Conservation (phyloP, 2,797 vertebrate species). For the Nyctibius grandis region DNA sequence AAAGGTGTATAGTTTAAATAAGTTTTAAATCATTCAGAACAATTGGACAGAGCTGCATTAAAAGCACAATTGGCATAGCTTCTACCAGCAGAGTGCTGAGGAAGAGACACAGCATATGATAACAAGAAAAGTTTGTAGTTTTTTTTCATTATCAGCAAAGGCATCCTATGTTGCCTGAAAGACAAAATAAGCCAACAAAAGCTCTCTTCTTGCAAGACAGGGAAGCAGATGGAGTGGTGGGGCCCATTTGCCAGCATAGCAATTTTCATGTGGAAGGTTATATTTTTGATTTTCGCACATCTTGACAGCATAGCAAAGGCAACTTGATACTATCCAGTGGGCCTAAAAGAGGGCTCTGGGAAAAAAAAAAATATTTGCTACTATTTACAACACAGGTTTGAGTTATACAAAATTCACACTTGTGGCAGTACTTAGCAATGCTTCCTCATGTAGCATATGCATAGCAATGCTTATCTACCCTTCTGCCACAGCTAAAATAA, state of each 20-base stretch:
- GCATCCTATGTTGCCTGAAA: background rate
- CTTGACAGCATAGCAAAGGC: background rate
- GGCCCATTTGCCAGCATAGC: background rate
- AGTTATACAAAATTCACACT: background rate
- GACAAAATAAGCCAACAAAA: background rate
- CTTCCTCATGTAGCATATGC: background rate
- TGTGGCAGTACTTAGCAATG: background rate
- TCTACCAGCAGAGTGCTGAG: background rate
- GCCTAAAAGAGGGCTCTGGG: background rate
- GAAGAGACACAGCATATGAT: background rate
- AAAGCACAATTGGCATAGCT: fast-evolving
- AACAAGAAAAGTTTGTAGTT: background rate
- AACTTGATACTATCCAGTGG: background rate
- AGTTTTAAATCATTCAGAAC: background rate
- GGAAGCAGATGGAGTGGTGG: background rate
- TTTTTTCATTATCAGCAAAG: background rate
- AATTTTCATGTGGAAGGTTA: background rate
- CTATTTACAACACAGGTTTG: background rate
- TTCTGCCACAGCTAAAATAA: background rate
- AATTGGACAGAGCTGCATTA: background rate
- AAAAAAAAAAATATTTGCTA: background rate
- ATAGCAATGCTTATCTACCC: background rate
- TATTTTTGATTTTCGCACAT: background rate
- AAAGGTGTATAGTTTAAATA: background rate
- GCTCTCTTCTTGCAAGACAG: background rate